Base-by-base conservation (phyloP, 2,113 vertebrate genomes). In the Polypterus senegalus region DNA sequence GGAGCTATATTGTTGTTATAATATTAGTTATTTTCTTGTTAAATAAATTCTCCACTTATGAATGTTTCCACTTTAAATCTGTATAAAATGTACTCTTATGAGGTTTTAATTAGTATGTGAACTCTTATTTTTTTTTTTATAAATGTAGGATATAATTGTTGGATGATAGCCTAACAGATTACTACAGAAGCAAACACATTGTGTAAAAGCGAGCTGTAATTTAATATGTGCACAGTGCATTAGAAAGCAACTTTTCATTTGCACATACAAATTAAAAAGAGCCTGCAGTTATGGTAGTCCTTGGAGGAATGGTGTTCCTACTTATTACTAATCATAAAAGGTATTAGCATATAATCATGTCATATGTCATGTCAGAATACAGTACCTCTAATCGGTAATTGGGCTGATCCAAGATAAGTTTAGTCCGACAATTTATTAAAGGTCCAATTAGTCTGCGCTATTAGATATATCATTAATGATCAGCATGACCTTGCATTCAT, bases 261-360 rank as follows among this genome's bases (percentile, higher is more conserved):
- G 61, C 60, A 70, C 57, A 49, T 59, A 63, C 47, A 61, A 63
- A 61, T 57, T 59, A 48, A 65, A 57, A 51, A 46, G 52, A 45
- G 55, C 48, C n/a, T 10, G 55, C 59, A 43, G 4, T 44, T 7
- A 27, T 27, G 27, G 27, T 27, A 56, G 63, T 27, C 48, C 9
- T 51, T 10, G 10, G 9, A 61, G 55, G 49, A n/a, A 51, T 57
- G 47, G 47, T 27, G 43, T 46, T 55, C 46, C 43, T 47, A 65
- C 62, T 67, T 59, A 47, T 47, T 10, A 47, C 57, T 65, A 66
- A 59, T 66, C 64, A 70, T 58, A 71, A 63, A 63, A 46, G 63
- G 57, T 57, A 72, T 74, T 69, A 74, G 60, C 43, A 58, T 61
- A 51, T 69, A 66, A 73, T 70, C 68, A 65, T 55, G 51, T 52